phyloP scores from a whole-genome alignment of 2,888 invertebrate species.

The Nemurella pictetii region DNA sequence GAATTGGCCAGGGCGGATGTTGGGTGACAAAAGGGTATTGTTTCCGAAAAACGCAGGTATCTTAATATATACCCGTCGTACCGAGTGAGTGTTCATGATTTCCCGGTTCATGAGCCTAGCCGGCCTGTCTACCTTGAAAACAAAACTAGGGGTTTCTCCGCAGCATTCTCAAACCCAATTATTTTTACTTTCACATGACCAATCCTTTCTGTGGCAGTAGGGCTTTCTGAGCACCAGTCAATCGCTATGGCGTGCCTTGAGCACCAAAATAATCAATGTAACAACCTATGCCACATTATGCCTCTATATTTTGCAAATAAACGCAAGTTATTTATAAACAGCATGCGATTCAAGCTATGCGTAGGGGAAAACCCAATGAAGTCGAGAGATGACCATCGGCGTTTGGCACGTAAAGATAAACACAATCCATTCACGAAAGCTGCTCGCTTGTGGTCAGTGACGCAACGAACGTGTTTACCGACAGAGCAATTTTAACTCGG shows the following conservation, averaged over 20 bases:
- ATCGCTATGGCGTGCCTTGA: too few relatives aligned
- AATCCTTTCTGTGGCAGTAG: neutral
- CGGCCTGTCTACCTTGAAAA: neutral
- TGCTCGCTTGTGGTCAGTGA: neutral
- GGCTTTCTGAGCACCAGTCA: neutral
- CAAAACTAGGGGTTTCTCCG: neutral
- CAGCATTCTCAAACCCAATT: neutral
- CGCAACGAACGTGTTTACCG: neutral
- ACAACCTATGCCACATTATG: neutral
- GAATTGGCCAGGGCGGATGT: neutral
- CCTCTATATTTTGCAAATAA: neutral
- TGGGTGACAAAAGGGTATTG: neutral
- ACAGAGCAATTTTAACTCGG: neutral
- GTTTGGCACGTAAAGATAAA: neutral
- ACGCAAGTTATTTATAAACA: neutral
- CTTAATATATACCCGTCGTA: neutral
- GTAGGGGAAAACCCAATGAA: neutral
- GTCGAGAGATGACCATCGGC: neutral
- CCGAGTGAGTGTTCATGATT: neutral
- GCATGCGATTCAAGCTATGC: neutral
- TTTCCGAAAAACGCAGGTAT: neutral
- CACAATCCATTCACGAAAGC: neutral
- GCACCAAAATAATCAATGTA: neutral
- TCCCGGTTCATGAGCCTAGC: neutral
- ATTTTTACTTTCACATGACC: neutral